A percentile compares a stretch with the other conserved stretches of the same genome.
phyloP scores from a whole-genome alignment of 2,888 invertebrate genomes.

The Zygaena filipendulae region DNA sequence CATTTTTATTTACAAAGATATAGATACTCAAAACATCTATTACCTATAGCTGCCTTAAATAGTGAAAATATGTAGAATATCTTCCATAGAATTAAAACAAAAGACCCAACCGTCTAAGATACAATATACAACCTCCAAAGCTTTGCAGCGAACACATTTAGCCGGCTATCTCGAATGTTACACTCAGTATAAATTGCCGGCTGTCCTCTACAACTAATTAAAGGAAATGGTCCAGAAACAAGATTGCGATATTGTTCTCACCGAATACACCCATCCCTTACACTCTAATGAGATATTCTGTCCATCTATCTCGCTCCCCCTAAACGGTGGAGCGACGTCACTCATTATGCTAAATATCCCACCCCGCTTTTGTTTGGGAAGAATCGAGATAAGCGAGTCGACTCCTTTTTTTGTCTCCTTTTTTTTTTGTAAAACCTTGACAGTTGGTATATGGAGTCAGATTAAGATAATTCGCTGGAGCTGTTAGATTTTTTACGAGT shows the following conservation, averaged over 20 bases:
- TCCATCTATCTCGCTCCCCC: slow-evolving; percentile 38
- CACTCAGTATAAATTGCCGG: slow-evolving; percentile 46
- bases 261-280: slow-evolving; percentile 29
- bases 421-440: slow-evolving; percentile 47
- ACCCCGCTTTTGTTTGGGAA: slow-evolving; percentile 47
- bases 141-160: slow-evolving; percentile 24
- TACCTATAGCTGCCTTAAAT: too few species aligned
- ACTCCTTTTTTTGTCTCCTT: slow-evolving; percentile 31
- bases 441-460: slow-evolving; percentile 65
- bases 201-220: slow-evolving; percentile 64
- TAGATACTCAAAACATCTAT: too few species aligned
- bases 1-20: too few species aligned
- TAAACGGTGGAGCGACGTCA: slow-evolving; percentile 62
- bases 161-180: slow-evolving; percentile 44
- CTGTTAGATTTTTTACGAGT: slow-evolving; percentile 37
- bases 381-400: slow-evolving; percentile 41
- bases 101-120: too few species aligned
- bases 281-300: slow-evolving; percentile 8
- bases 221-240: slow-evolving; percentile 69
- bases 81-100: too few species aligned
- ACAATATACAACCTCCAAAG: too few species aligned
- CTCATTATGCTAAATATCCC: slow-evolving; percentile 67
- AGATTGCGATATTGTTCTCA: slow-evolving; percentile 69
- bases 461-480: slow-evolving; percentile 57
- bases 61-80: too few species aligned